These are phyloP conservation scores for Melanotaenia boesemani DNA, from an alignment of 2,797 vertebrate species.

Conservation along the genomic window DNA sequence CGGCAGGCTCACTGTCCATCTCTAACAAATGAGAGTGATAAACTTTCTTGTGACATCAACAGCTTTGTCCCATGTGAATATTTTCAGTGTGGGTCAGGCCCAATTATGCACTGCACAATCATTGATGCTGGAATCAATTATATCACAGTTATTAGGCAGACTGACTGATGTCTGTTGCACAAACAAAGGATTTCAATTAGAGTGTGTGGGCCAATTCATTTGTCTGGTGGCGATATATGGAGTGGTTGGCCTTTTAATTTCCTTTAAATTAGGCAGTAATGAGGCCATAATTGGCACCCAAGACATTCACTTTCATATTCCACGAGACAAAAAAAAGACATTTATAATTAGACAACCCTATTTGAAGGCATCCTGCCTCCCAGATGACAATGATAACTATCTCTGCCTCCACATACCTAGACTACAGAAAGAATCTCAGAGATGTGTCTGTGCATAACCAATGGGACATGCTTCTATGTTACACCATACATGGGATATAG, in stretches of 20 bases:
- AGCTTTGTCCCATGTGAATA: conserved; percentile 72
- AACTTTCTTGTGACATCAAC: conserved; percentile 73
- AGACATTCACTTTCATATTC: conserved; percentile 79
- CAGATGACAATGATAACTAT: conserved; percentile 75
- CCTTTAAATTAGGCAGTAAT: conserved; percentile 81
- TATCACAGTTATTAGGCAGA: conserved; percentile 78
- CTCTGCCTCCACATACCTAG: conserved; percentile 55
- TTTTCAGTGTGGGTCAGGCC: conserved; percentile 72
- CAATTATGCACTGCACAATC: conserved; percentile 77
- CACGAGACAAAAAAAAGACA: conserved; percentile 70
- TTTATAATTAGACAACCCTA: conserved; percentile 78
- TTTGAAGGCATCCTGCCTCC: conserved; percentile 78
- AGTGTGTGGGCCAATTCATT: conserved; percentile 73
- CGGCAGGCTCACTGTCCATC: conserved; percentile 51
- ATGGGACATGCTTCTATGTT: conserved; percentile 40
- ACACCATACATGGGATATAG: conserved; percentile 28
- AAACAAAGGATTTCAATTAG: conserved; percentile 84
- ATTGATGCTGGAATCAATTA: conserved; percentile 82
- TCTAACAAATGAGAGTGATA: conserved; percentile 75
- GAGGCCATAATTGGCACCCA: conserved; percentile 78
- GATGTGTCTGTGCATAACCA: conserved; percentile 38
- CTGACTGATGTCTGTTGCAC: conserved; percentile 82
- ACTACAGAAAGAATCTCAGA: conserved; percentile 63
- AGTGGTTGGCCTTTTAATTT: conserved; percentile 83
- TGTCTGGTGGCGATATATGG: conserved; percentile 77